phyloP scores from a whole-genome alignment of 2,113 vertebrate species.

The Antigone vipio region DNA sequence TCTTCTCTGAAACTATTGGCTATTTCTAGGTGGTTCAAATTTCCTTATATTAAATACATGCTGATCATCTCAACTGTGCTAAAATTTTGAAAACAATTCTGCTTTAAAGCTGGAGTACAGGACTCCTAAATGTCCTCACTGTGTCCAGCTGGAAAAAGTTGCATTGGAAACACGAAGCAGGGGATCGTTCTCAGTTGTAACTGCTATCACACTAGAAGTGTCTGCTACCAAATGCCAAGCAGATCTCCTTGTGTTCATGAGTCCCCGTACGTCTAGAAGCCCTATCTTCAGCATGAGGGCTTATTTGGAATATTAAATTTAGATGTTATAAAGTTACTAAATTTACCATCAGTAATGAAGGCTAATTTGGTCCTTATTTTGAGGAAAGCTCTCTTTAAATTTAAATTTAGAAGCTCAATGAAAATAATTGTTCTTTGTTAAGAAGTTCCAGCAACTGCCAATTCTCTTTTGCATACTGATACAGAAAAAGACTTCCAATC shows the following conservation, averaged over 20 bases:
- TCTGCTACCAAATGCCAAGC: neutral
- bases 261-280: neutral
- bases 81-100: neutral
- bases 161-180: neutral
- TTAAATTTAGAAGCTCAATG: neutral
- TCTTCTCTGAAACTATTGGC: neutral
- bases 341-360: neutral
- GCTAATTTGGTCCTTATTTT: neutral
- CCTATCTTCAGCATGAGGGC: neutral
- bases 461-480: neutral
- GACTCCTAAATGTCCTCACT: neutral
- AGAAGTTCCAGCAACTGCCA: neutral
- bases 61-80: neutral
- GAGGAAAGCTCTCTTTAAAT: neutral
- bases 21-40: neutral
- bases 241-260: neutral
- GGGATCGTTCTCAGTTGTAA: neutral
- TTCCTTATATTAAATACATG: neutral
- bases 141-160: neutral
- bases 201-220: neutral
- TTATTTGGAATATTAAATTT: neutral
- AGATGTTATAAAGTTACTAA: neutral
- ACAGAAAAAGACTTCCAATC: neutral
- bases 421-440: constrained; percentile 30
- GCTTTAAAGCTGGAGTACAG: neutral